Conservation (phyloP, 2,113 vertebrate species). For the Aspiorhynchus laticeps region DNA sequence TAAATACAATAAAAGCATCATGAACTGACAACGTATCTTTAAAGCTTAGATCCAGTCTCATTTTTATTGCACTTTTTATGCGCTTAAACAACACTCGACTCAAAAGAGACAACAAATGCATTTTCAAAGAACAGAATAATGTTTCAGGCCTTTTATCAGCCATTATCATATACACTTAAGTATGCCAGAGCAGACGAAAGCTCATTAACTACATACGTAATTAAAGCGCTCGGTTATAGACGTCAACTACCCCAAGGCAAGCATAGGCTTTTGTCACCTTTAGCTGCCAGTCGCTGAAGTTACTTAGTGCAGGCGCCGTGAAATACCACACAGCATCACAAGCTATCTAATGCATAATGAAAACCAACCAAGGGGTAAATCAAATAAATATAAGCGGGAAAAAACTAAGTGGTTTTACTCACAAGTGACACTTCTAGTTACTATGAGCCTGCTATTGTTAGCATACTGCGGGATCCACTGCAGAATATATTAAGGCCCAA, state of each 20-base stretch:
- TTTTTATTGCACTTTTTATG: not conserved
- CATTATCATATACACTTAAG: conserved; percentile 6
- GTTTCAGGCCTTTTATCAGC: not conserved
- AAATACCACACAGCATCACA: conserved; percentile 26
- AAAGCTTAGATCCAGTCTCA: not conserved
- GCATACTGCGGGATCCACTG: not conserved
- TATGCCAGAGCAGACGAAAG: not conserved
- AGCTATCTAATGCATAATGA: conserved; percentile 4
- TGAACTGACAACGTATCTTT: not conserved
- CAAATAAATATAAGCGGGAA: conserved; percentile 24
- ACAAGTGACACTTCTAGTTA: conserved; percentile 20
- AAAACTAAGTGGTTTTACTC: not conserved
- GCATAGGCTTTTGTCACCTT: not conserved
- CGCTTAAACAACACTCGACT: not conserved
- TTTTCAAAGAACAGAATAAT: not conserved
- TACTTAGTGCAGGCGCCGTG: not conserved
- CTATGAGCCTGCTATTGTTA: not conserved
- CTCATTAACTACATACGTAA: not conserved
- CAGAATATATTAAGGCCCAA: conserved; percentile 23
- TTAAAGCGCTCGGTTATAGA: not conserved
- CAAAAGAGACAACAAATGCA: conserved; percentile 12
- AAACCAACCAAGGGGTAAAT: conserved; percentile 33
- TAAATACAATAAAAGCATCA: not conserved
- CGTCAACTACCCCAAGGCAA: conserved; percentile 9
- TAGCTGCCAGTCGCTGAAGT: not conserved